A percentile compares a stretch with the other conserved stretches of the same genome.
phyloP scores from a whole-genome alignment of 2,797 vertebrate genomes.

The Diplodus sargus region DNA sequence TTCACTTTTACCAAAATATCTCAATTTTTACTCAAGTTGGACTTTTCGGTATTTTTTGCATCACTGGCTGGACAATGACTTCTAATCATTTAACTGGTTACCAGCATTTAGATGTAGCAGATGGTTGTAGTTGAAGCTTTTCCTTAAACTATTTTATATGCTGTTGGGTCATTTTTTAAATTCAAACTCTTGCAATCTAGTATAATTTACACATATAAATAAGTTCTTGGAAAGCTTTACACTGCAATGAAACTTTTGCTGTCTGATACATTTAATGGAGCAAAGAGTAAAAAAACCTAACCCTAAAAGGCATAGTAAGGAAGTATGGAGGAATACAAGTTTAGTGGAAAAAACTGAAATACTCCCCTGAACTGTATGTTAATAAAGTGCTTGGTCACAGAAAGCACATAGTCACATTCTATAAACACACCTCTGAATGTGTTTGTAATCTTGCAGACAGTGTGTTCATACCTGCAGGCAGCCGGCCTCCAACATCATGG shows the following conservation, averaged over 20 bases:
- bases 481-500: slow-evolving; percentile 83
- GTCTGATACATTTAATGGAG: background rate
- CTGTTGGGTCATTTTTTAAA: background rate
- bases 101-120: background rate
- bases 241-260: background rate
- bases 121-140: background rate
- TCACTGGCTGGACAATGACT: background rate
- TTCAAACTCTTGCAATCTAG: background rate
- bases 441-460: slow-evolving; percentile 20
- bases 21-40: too few relatives aligned
- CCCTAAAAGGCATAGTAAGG: too few relatives aligned
- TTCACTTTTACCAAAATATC: too few relatives aligned
- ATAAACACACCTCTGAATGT: slow-evolving; percentile 1
- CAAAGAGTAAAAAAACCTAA: background rate
- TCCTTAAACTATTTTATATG: background rate
- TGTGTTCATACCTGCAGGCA: slow-evolving; percentile 82
- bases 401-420: background rate
- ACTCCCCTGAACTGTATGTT: background rate
- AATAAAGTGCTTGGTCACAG: background rate
- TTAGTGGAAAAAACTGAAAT: background rate
- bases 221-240: background rate
- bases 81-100: background rate
- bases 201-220: background rate
- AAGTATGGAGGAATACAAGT: background rate
- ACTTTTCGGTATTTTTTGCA: too few relatives aligned